Conservation (phyloP, 2,888 invertebrate species). For the Sinhomidia bicolor region DNA sequence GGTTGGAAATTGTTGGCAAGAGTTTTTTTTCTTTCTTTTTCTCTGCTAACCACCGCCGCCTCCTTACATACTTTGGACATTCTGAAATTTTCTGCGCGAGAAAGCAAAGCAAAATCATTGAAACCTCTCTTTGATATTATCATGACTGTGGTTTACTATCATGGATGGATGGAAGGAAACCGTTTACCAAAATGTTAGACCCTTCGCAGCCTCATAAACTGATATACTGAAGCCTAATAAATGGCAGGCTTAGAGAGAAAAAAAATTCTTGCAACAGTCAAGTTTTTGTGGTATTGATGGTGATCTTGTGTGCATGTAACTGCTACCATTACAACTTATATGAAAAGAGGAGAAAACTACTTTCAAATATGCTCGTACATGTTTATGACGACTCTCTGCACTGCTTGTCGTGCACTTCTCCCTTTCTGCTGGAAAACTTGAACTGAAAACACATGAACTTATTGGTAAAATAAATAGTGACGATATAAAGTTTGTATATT, state of each 20-base stretch:
- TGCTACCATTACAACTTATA: neutral
- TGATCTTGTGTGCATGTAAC: neutral
- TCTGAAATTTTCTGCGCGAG: neutral
- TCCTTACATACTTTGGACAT: neutral
- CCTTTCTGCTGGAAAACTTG: neutral
- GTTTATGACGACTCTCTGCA: neutral
- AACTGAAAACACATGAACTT: too few species aligned
- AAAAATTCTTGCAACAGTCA: neutral
- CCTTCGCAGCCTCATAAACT: constrained; percentile 16
- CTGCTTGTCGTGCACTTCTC: neutral
- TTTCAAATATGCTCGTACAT: neutral
- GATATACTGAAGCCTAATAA: constrained; percentile 22
- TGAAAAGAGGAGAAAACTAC: neutral
- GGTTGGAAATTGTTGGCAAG: constrained; percentile 1
- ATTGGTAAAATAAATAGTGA: too few species aligned
- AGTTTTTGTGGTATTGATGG: neutral
- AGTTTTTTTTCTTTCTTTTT: too few species aligned
- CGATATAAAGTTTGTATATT: too few species aligned
- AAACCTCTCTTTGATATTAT: neutral
- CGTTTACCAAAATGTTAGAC: neutral
- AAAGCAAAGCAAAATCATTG: neutral
- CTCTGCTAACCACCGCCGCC: neutral
- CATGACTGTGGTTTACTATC: constrained; percentile 20
- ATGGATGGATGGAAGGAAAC: neutral
- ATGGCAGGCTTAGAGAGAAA: neutral